Base-by-base conservation (phyloP, 1,140 invertebrate genomes). In the Magallana ariakensis region DNA sequence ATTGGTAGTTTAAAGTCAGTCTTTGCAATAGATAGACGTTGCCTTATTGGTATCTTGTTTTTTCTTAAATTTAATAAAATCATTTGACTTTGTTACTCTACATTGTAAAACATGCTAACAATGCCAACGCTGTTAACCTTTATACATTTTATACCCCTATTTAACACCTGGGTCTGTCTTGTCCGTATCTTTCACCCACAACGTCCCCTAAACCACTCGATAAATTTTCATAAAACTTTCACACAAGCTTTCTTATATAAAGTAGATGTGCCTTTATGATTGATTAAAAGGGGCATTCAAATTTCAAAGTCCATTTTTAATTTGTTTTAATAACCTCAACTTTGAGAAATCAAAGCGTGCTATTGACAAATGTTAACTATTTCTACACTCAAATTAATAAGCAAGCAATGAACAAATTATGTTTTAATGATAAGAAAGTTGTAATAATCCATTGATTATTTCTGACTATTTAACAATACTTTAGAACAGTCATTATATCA, bases 401-500 rank as follows among this genome's bases (percentile, higher is more conserved):
- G n/a, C n/a, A n/a, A n/a, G n/a, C n/a, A n/a, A n/a, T n/a, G n/a
- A n/a, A n/a, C n/a, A n/a, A 58, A 58, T 10, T 16, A 58, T 13
- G 57, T 16, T 13, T 13, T 58, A 58, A 58, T 58, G 57, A 58
- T 58, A 13, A 58, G 57, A 58, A 58, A 58, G 57, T 58, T 58
- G 57, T 58, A 58, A 58, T 33, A 33, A 33, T 33, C 33, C 33
- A 33, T 33, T 33, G 33, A 33, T 33, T 33, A 33, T 33, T 33
- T 33, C 33, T 33, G 33, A 3, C 33, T 33, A 1, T 33, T 33
- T 33, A 33, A 33, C 33, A 33, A 33, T 58, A 58, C 57, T 58
- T 58, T 58, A 13, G 57, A 75, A 75, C n/a, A 75, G 26, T 75
- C 66, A 75, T 83, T 83, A 58, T 16, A 83, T 58, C 85, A 87